Conservation (phyloP, 2,888 invertebrate species). For the Papilio protenor region DNA sequence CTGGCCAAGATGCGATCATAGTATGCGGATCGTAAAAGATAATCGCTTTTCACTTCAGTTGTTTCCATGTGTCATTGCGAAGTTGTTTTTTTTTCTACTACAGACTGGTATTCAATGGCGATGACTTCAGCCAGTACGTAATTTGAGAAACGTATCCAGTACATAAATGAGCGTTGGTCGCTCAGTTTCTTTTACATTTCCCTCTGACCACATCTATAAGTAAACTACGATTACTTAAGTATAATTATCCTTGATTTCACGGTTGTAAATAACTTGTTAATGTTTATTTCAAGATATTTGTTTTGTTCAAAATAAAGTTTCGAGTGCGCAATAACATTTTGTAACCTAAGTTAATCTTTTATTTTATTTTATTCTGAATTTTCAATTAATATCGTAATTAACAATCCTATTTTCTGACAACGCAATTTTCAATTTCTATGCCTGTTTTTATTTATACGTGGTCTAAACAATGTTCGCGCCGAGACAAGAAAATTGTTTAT, state of each 20-base stretch:
- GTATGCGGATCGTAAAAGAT: constrained; percentile 49
- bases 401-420: no score
- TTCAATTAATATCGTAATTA: no score
- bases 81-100: constrained; percentile 36
- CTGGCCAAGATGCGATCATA: constrained; percentile 47
- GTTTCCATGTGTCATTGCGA: constrained; percentile 28
- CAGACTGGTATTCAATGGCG: constrained; percentile 22
- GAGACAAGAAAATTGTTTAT: background rate
- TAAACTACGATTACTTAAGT: background rate
- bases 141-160: constrained; percentile 5
- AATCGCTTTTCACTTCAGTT: constrained; percentile 49
- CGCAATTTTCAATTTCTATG: no score
- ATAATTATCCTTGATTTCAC: background rate
- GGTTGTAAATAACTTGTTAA: background rate
- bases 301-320: no score
- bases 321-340: no score
- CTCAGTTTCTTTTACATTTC: background rate
- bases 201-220: background rate
- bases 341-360: no score
- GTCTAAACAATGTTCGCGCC: background rate
- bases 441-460: no score
- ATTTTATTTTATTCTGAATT: no score
- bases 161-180: background rate
- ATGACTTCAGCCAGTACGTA: constrained; percentile 24
- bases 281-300: no score